Evolutionary conservation across 1,140 invertebrate genomes (phyloP), one percentile per base, ranked within the genome.

Genomic region (Centruroides vittatus): DNA sequence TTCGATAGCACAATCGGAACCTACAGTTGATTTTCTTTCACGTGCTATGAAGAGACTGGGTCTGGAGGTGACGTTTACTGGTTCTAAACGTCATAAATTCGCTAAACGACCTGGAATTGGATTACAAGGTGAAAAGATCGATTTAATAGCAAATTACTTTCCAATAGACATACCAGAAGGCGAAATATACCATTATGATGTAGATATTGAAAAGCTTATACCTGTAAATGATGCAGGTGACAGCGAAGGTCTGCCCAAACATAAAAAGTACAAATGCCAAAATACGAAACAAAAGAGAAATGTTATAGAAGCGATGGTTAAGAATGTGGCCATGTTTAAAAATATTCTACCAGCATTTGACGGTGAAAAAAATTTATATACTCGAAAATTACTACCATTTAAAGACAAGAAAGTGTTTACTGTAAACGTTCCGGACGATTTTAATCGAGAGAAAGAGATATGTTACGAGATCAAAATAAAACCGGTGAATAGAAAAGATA

Each of bases 351-450:
- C 55, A 23, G 63, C 41, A 5, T 64, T 61, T n/a, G 63, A 64
- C 47, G 63, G 63, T 6, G 47, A 23, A n/a, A 61, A 58, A 4
- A 64, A 64, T 49, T 23, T 64, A 10, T 55, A 55, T 36, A 58
- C 59, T 3, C 12, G 34, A 13, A 47, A 52, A 5, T n/a, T 7
- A 34, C 41, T 64, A 35, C 49, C 51, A 34, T n/a, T 41, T 4
- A 12, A 56, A 9, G 4, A 12, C 0, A 2, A 51, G 12, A 13
- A 13, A 36, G 9, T 49, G 12, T 52, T 50, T 47, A 47, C 51
- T 36, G 12, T 23, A 13, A 13, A 56, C 23, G 0, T 6, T 10
- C 10, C 58, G 0, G 49, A 51, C 12, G 49, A 51, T 2, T 12
- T n/a, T n/a, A n/a, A n/a, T n/a, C 49, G 1, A n/a, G 2, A 51